Evolutionary conservation across 2,113 vertebrate genomes (phyloP).

Genomic region (Etheostoma cragini): DNA sequence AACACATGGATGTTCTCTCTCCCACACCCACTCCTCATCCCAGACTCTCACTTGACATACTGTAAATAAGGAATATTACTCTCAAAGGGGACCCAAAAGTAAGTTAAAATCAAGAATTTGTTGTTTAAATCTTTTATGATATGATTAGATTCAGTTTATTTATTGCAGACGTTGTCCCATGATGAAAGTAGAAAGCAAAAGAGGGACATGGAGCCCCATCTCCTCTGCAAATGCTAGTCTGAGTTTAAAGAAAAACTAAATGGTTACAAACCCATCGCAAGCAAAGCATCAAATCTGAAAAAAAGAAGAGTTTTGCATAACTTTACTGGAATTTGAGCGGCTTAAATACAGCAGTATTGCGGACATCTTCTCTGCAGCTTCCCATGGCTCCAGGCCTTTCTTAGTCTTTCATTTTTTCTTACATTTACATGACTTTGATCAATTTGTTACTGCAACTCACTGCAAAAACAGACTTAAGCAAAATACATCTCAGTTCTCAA

Average conservation of each 20-base stretch:
- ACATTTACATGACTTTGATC: neutral
- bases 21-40: slow-evolving; percentile 20
- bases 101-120: slow-evolving; percentile 41
- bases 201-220: neutral
- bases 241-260: neutral
- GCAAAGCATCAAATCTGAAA: neutral
- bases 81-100: slow-evolving; percentile 41
- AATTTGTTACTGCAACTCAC: no score
- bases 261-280: neutral
- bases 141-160: slow-evolving; percentile 24
- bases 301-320: neutral
- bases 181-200: slow-evolving; percentile 22
- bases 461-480: no score
- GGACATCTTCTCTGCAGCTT: neutral
- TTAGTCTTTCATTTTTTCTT: neutral
- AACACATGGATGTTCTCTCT: slow-evolving; percentile 32
- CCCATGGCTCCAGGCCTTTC: neutral
- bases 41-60: slow-evolving; percentile 19
- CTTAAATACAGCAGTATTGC: neutral
- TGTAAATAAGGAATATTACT: slow-evolving; percentile 2
- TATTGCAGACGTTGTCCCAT: slow-evolving; percentile 23
- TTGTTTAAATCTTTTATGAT: slow-evolving; percentile 17
- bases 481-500: no score
- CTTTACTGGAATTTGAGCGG: no score
- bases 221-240: neutral